A percentile compares a stretch with the other conserved stretches of the same genome.
Conservation (phyloP, 2,797 vertebrate species). For the Alcedo atthis region DNA sequence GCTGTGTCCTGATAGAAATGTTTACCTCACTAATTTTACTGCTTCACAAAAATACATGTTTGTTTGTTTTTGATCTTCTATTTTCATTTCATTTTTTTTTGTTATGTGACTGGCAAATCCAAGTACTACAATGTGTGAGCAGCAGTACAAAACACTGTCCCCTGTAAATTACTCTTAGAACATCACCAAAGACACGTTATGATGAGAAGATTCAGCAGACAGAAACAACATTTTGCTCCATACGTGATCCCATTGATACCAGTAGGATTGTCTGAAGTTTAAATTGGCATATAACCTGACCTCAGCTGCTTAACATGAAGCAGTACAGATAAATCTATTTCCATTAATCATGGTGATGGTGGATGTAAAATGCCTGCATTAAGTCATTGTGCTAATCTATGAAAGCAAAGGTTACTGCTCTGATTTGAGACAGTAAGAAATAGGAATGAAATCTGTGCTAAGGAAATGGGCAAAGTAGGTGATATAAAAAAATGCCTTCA, state of each 20-base stretch:
- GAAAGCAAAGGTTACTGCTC: not conserved
- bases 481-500: not conserved
- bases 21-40: not conserved
- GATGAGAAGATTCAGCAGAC: not conserved
- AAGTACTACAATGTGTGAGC: not conserved
- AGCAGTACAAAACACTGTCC: not conserved
- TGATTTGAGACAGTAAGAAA: not conserved
- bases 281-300: slow-evolving; percentile 32
- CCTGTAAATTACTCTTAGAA: not conserved
- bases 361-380: not conserved
- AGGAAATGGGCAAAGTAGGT: not conserved
- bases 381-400: slow-evolving; percentile 7
- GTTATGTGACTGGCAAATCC: not conserved
- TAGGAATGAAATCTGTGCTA: not conserved
- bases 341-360: not conserved
- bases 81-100: slow-evolving; percentile 1
- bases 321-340: not conserved
- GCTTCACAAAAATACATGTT: not conserved
- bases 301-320: slow-evolving; percentile 3
- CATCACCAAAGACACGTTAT: not conserved
- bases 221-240: not conserved
- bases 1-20: not conserved
- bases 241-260: not conserved
- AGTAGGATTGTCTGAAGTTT: slow-evolving; percentile 13
- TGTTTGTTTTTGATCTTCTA: not conserved